A percentile compares a stretch with the other conserved stretches of the same genome.
Evolutionary conservation across 2,113 vertebrate species (phyloP).

Genomic region (Heterochromis multidens): DNA sequence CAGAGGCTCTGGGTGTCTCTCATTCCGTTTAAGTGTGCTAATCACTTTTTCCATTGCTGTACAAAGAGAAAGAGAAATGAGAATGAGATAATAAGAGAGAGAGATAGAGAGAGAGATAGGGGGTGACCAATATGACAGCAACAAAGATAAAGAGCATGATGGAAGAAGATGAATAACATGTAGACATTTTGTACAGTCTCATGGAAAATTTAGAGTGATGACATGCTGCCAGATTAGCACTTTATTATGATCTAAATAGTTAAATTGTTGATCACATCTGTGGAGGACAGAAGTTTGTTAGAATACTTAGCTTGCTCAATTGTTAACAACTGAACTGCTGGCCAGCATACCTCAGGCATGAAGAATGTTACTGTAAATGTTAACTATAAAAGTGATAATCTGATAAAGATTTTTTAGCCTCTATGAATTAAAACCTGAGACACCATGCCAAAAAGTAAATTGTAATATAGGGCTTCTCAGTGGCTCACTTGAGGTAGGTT

Average conservation of each 20-base stretch:
- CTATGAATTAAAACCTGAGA: no score
- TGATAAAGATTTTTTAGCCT: no score
- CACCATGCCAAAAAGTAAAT: no score
- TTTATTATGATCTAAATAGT: background rate
- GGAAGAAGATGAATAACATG: background rate
- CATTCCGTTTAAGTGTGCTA: slow-evolving; percentile 67
- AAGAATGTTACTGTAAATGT: no score
- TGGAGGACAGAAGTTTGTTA: background rate
- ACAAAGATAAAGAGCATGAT: background rate
- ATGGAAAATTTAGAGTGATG: background rate
- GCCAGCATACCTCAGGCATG: background rate
- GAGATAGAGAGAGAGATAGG: background rate
- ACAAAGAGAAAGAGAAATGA: background rate
- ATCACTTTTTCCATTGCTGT: slow-evolving; percentile 69
- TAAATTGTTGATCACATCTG: background rate
- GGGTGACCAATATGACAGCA: background rate
- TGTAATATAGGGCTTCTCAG: no score
- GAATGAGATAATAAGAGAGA: background rate
- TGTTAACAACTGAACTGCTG: background rate
- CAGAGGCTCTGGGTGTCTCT: slow-evolving; percentile 61
- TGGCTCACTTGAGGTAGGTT: no score
- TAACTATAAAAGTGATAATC: no score
- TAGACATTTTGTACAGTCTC: background rate
- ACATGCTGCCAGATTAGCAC: background rate
- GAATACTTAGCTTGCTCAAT: background rate